Evolutionary conservation across 2,797 vertebrate species (phyloP), one percentile per base, ranked within the genome.

Genomic region (Sarcoramphus papa): DNA sequence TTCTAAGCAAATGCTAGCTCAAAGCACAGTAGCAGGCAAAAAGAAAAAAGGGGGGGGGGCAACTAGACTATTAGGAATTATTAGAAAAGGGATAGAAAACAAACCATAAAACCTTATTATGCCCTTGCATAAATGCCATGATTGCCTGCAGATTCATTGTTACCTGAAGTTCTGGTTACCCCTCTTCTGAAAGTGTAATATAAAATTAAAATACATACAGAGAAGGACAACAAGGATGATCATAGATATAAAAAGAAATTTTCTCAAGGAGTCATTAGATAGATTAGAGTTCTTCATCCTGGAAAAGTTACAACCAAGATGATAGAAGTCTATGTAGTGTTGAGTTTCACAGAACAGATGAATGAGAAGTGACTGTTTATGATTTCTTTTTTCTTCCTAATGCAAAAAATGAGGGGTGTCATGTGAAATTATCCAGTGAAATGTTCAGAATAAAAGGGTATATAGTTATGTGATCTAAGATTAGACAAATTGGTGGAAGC

Each of bases 331-430:
- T 43, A 2, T 25, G n/a, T 13, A 12, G 10, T 27, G 8, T 45
- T 76, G 74, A 84, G 33, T 68, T 90, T 60, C 35, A 7, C 4
- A 50, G 73, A 75, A 40, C 30, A 73, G n/a, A n/a, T 43, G 31
- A 57, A 67, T 43, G 9, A 21, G 53, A 70, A 53, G 4, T 15
- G 7, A 31, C 16, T 45, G 13, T 40, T 65, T 1, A 2, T 14
- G 23, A 12, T 60, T 31, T 67, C 10, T 31, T 45, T 64, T 47
- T 84, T 12, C 9, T 67, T 41, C 17, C 40, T 9, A 8, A 19
- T 1, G 6, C 19, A 59, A 67, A 76, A 57, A 53, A 2, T 0
- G 8, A 40, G 22, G 16, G 10, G 1, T 62, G 22, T 47, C 1
- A 1, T 4, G 3, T 84, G 69, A 56, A 57, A 51, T 68, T 48